Conservation (phyloP, 2,888 invertebrate genomes). For the Ligdia adustata region DNA sequence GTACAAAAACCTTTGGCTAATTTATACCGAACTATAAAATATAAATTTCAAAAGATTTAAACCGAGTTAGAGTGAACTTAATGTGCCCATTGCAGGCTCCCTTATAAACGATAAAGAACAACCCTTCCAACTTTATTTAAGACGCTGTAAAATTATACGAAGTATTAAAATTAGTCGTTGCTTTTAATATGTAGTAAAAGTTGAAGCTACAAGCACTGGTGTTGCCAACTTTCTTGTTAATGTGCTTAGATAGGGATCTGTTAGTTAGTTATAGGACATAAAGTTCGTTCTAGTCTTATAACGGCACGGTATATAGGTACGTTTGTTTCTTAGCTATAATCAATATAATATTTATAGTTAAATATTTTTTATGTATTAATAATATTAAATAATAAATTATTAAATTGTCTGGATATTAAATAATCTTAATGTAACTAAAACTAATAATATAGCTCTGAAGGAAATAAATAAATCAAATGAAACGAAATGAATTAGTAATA, state of each 20-base stretch:
- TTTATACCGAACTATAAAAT: conserved; percentile 17
- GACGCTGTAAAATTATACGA: conserved; percentile 44
- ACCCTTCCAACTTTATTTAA: conserved; percentile 48
- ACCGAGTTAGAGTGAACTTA: conserved; percentile 23
- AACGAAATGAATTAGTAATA: conserved; percentile 53
- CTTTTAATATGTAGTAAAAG: conserved; percentile 52
- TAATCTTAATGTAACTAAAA: neutral
- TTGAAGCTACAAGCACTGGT: conserved; percentile 30
- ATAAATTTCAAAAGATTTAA: conserved; percentile 27
- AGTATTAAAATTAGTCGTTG: conserved; percentile 50
- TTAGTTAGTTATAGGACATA: conserved; percentile 16
- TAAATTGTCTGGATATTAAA: neutral
- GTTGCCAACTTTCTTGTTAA: conserved; percentile 28
- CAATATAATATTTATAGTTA: neutral
- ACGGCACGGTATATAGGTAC: neutral
- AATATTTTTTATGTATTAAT: neutral
- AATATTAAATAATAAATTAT: neutral
- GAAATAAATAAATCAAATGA: conserved; percentile 42
- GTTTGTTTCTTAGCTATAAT: neutral
- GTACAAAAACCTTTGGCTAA: no score
- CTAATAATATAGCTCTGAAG: conserved; percentile 9
- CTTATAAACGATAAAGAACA: conserved; percentile 38
- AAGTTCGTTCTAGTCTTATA: neutral
- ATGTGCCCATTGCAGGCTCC: conserved; percentile 26
- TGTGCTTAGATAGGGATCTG: conserved; percentile 15